phyloP scores from a whole-genome alignment of 2,113 vertebrate species.

The Megatriorchis doriae region DNA sequence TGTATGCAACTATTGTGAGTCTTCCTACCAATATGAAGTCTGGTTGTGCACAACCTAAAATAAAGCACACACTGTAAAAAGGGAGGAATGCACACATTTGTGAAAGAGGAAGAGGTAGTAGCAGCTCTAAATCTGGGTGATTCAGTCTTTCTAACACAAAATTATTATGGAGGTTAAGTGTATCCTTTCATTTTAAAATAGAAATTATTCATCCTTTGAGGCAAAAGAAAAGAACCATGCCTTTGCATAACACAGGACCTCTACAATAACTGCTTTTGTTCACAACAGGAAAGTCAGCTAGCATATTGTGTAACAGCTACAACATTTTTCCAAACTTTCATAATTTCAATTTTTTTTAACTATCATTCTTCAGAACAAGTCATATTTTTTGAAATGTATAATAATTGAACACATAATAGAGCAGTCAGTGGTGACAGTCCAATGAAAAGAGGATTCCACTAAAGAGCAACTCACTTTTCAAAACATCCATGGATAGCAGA shows the following conservation, averaged over 20 bases:
- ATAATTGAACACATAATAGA: slow-evolving; percentile 30
- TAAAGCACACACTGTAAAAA: not conserved
- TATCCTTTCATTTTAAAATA: not conserved
- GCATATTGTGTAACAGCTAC: not conserved
- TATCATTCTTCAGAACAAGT: not conserved
- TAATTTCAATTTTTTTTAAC: not conserved
- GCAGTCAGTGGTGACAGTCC: slow-evolving; percentile 11
- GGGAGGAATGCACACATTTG: not conserved
- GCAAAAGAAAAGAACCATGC: not conserved
- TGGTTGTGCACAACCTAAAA: not conserved
- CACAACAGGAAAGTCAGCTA: not conserved
- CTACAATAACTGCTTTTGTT: not conserved
- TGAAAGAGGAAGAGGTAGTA: not conserved
- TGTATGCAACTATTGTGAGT: not conserved
- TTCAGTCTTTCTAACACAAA: not conserved
- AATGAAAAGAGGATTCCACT: slow-evolving; percentile 23
- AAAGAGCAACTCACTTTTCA: not conserved
- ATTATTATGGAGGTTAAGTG: not conserved
- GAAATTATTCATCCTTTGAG: not conserved
- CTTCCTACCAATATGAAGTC: not conserved
- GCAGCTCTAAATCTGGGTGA: not conserved
- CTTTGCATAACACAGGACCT: not conserved
- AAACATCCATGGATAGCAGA: not conserved
- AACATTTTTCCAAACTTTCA: not conserved
- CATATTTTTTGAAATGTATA: not conserved